Base-by-base conservation (phyloP, 2,888 invertebrate species). In the Cactoblastis cactorum region DNA sequence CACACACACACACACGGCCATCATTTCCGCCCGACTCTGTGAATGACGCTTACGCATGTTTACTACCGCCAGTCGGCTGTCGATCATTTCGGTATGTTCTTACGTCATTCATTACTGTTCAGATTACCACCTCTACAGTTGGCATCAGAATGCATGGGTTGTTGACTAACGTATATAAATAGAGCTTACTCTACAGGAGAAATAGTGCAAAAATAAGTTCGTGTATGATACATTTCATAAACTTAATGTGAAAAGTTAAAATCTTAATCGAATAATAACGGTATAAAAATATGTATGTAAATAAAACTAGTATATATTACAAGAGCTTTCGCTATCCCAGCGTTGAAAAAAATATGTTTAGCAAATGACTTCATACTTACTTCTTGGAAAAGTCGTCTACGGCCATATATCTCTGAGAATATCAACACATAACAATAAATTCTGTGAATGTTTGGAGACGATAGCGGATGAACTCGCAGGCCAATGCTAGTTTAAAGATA, bases 11-110 rank as follows among this genome's bases (percentile, higher is more conserved):
- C 76, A 74, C 75, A 75, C 77, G 59, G 32, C 49, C 54, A 33
- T 58, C 58, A 69, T 65, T 77, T 81, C 83, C 82, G 83, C 79
- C 69, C 76, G 69, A 65, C 71, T 75, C 76, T 71, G 76, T 80
- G 83, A 84, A 82, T 82, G 86, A 83, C 83, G 80, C 72, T 75
- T 81, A 83, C 84, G 78, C 78, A 74, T 81, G 83, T 83, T 83
- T 86, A 84, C 85, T 85, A 83, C 78, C 67, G 70, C 67, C 57
- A 49, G 51, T 57, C 60, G 67, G 61, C 74, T 79, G 83, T 82
- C 83, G 80, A 83, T 82, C 83, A 80, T 74, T 80, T 76, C 65
- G 72, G 76, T 63, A 58, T 69, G 62, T 58, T 60, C 65, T 82
- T 76, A 79, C 84, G 83, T 86, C 84, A 85, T 61, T 70, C 65